phyloP scores from a whole-genome alignment of 2,888 invertebrate species.

The Spicauda simplicius region DNA sequence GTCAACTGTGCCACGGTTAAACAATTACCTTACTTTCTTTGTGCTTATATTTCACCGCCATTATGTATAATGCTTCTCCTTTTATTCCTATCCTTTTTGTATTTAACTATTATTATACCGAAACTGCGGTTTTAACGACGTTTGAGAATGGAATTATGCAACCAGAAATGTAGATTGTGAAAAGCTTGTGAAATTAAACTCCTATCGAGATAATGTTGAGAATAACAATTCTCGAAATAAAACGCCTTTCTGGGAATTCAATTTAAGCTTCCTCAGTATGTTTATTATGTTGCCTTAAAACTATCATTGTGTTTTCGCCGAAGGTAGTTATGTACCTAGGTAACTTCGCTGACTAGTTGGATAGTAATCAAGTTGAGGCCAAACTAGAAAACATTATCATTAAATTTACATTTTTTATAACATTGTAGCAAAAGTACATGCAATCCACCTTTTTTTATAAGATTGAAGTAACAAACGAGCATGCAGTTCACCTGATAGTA shows the following conservation, averaged over 20 bases:
- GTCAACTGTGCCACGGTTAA: background rate
- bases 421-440: no score
- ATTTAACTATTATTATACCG: slow-evolving; percentile 32
- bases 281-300: no score
- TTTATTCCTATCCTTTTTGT: slow-evolving; percentile 34
- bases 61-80: slow-evolving; percentile 22
- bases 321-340: no score
- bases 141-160: slow-evolving; percentile 31
- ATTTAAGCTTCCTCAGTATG: background rate
- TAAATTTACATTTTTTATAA: no score
- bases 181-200: slow-evolving; percentile 27
- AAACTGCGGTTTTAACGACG: slow-evolving; percentile 31
- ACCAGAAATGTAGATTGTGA: slow-evolving; percentile 30
- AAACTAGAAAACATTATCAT: no score
- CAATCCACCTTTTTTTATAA: no score
- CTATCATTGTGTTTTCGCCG: no score
- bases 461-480: no score
- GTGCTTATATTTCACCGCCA: slow-evolving; percentile 20
- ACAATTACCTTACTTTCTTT: slow-evolving; percentile 7
- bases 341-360: no score
- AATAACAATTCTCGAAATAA: slow-evolving; percentile 29
- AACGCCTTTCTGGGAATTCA: slow-evolving; percentile 9
- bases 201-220: slow-evolving; percentile 30
- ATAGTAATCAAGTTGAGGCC: no score
- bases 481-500: no score